These are phyloP conservation scores for Enteromius argenteus DNA, from an alignment of 2,797 vertebrate species.

Conservation along the genomic window DNA sequence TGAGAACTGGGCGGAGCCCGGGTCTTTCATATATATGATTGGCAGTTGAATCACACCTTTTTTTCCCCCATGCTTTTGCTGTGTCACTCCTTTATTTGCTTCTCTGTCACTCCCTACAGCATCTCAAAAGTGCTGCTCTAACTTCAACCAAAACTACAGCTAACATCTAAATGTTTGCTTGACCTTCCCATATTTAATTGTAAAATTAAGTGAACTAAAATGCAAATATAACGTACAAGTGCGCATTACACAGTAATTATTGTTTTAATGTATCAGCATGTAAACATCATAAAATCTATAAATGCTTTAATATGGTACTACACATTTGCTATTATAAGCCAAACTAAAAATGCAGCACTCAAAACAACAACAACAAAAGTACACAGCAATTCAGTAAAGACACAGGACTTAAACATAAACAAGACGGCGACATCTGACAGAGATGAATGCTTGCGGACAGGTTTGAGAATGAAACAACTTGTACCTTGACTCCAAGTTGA, in stretches of 20 bases:
- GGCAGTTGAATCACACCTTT: constrained; percentile 53
- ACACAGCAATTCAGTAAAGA: constrained; percentile 19
- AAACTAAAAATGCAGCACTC: background rate
- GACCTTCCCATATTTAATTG: background rate
- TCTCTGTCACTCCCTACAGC: constrained; percentile 45
- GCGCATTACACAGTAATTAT: background rate
- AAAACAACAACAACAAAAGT: background rate
- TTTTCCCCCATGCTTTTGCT: constrained; percentile 5
- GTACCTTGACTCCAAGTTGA: constrained; percentile 38
- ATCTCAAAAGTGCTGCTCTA: background rate
- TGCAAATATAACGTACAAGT: background rate
- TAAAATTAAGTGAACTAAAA: background rate
- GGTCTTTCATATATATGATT: constrained; percentile 26
- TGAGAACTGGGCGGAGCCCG: constrained; percentile 50
- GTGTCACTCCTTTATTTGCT: constrained; percentile 61
- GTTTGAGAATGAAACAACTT: constrained; percentile 9
- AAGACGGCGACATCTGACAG: constrained; percentile 25
- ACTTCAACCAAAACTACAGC: background rate
- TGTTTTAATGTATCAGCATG: background rate
- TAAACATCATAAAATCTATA: background rate
- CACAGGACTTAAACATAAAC: constrained; percentile 22
- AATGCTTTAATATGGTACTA: constrained; percentile 18
- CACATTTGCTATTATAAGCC: background rate
- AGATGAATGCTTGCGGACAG: background rate
- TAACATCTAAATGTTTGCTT: background rate